phyloP scores from a whole-genome alignment of 2,888 invertebrate genomes.

The Volucella zonaria region DNA sequence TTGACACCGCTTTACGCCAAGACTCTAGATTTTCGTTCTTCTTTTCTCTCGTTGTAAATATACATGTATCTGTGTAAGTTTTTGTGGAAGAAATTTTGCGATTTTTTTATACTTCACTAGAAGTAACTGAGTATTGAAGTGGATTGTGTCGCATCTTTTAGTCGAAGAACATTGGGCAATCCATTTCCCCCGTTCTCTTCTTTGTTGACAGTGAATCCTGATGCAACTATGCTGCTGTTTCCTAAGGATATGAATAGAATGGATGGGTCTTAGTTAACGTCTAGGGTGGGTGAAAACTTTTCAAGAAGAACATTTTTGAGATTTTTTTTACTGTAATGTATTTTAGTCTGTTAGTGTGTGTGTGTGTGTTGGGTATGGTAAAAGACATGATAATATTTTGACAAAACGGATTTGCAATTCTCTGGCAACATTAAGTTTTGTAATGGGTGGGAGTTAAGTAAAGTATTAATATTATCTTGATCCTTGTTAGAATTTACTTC shows the following conservation, averaged over 20 bases:
- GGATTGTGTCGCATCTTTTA: constrained; percentile 61
- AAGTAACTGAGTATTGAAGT: constrained; percentile 45
- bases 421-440: constrained; percentile 25
- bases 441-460: constrained; percentile 1
- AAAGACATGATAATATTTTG: constrained; percentile 31
- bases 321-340: not conserved
- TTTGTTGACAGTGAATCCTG: constrained; percentile 37
- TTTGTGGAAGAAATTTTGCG: constrained; percentile 31
- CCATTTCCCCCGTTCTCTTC: not conserved
- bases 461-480: too few relatives aligned
- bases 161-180: constrained; percentile 22
- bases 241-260: constrained; percentile 24
- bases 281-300: constrained; percentile 18
- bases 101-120: constrained; percentile 49
- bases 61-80: not conserved
- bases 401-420: constrained; percentile 55
- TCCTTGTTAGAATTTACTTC: too few relatives aligned
- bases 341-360: constrained; percentile 22
- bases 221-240: constrained; percentile 7
- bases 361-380: not conserved
- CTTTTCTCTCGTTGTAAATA: not conserved
- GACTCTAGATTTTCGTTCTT: constrained; percentile 19
- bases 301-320: constrained; percentile 27
- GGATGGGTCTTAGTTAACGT: constrained; percentile 31
- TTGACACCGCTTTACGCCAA: constrained; percentile 65